Evolutionary conservation across 2,113 vertebrate genomes (phyloP).

Genomic region (Xiphophorus maculatus): DNA sequence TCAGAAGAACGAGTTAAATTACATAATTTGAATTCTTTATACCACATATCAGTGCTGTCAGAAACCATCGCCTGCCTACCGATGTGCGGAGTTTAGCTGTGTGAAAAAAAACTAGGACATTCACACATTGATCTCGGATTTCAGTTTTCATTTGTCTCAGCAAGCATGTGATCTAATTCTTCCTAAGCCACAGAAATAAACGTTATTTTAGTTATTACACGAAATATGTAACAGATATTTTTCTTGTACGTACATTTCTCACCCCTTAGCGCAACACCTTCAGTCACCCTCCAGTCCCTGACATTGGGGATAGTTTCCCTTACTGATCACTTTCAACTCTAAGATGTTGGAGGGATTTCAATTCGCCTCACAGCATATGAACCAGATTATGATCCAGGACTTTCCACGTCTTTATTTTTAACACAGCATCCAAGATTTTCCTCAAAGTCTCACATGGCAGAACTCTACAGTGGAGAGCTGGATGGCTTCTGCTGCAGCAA

Average conservation of each 20-base stretch:
- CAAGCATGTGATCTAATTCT: background rate
- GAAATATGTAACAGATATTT: background rate
- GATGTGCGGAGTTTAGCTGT: constrained; percentile 4
- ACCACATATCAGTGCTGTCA: constrained; percentile 18
- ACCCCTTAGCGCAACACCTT: background rate
- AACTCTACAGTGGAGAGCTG: background rate
- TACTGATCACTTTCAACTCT: background rate
- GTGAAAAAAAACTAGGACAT: background rate
- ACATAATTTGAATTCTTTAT: constrained; percentile 37
- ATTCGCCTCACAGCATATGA: background rate
- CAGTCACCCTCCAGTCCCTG: background rate
- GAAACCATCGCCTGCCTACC: constrained; percentile 18
- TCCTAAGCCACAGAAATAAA: background rate
- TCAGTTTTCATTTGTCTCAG: background rate
- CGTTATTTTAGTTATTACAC: background rate
- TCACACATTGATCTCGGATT: background rate
- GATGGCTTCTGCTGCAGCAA: too few relatives aligned
- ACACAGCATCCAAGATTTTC: background rate
- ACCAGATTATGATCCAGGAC: background rate
- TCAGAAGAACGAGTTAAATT: constrained; percentile 33
- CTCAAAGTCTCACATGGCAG: background rate
- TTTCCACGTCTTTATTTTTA: background rate
- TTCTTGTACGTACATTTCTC: too few relatives aligned
- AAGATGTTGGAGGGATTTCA: background rate
- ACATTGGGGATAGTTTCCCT: background rate